phyloP scores from a whole-genome alignment of 1,140 invertebrate genomes.

The Charaxes varanes region DNA sequence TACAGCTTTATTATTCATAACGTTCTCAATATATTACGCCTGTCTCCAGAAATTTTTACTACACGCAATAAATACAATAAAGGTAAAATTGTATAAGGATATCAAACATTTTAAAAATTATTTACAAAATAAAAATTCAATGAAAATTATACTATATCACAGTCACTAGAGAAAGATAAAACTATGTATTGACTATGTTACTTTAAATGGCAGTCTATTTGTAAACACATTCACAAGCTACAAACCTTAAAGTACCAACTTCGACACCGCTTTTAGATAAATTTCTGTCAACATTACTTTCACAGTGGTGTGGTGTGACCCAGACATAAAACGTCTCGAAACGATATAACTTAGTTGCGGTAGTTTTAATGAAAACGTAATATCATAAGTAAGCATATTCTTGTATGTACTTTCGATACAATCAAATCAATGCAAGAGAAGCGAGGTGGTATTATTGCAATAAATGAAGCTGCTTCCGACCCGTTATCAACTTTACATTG shows the following conservation, averaged over 20 bases:
- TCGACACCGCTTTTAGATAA: conserved; percentile 12
- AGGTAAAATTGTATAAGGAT: conserved; percentile 70
- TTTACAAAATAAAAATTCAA: conserved; percentile 63
- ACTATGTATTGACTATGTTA: conserved; percentile 38
- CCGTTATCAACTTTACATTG: too few relatives aligned
- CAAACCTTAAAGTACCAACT: conserved; percentile 22
- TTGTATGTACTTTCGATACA: too few relatives aligned
- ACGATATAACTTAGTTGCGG: too few relatives aligned
- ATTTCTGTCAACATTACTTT: too few relatives aligned
- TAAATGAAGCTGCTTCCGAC: too few relatives aligned
- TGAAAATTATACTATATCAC: conserved; percentile 71
- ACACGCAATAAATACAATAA: conserved; percentile 59
- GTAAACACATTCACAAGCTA: conserved; percentile 57
- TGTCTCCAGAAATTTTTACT: conserved; percentile 27
- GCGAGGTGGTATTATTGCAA: too few relatives aligned
- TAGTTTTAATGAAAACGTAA: too few relatives aligned
- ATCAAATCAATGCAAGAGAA: too few relatives aligned
- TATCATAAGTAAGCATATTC: too few relatives aligned
- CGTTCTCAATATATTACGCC: conserved; percentile 16
- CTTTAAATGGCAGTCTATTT: conserved; percentile 56
- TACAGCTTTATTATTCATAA: conserved; percentile 33
- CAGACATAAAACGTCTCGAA: too few relatives aligned
- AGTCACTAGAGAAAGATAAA: conserved; percentile 67
- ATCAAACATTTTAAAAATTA: conserved; percentile 66
- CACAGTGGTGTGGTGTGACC: too few relatives aligned